Evolutionary conservation across 2,888 invertebrate species (phyloP).

Genomic region (Eupithecia tripunctaria): DNA sequence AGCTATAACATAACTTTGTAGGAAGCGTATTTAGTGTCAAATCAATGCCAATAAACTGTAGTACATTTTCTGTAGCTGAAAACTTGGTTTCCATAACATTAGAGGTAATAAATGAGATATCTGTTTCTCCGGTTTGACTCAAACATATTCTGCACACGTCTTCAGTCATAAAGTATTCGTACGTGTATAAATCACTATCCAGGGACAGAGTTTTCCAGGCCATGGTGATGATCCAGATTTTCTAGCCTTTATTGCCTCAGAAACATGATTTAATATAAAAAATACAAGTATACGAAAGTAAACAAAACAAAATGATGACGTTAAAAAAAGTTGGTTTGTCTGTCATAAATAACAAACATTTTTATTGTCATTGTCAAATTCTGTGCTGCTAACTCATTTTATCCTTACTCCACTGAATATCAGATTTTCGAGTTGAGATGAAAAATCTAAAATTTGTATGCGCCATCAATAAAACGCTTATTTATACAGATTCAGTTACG

Average conservation of each 20-base stretch:
- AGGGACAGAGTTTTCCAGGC: slow-evolving; percentile 46
- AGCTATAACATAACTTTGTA: slow-evolving; percentile 63
- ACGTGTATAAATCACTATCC: slow-evolving; percentile 56
- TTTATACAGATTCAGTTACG: too few species aligned
- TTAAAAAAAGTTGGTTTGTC: not conserved
- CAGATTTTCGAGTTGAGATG: too few species aligned
- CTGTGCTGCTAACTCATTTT: not conserved
- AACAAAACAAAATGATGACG: not conserved
- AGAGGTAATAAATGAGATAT: slow-evolving; percentile 47
- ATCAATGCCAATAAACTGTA: slow-evolving; percentile 63
- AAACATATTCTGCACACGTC: slow-evolving; percentile 73
- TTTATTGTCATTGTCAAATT: not conserved
- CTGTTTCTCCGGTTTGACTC: slow-evolving; percentile 57
- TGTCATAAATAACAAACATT: not conserved
- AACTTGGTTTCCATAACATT: slow-evolving; percentile 41
- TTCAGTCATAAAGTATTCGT: slow-evolving; percentile 66
- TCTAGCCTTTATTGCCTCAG: not conserved
- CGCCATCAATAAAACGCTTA: too few species aligned
- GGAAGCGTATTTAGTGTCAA: slow-evolving; percentile 52
- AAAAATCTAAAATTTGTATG: too few species aligned
- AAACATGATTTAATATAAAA: not conserved
- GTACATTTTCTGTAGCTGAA: slow-evolving; percentile 56
- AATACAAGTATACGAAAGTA: not conserved
- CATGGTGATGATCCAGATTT: slow-evolving; percentile 37
- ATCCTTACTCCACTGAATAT: not conserved